phyloP scores from a whole-genome alignment of 2,888 invertebrate genomes.

The Argynnis bischoffii region DNA sequence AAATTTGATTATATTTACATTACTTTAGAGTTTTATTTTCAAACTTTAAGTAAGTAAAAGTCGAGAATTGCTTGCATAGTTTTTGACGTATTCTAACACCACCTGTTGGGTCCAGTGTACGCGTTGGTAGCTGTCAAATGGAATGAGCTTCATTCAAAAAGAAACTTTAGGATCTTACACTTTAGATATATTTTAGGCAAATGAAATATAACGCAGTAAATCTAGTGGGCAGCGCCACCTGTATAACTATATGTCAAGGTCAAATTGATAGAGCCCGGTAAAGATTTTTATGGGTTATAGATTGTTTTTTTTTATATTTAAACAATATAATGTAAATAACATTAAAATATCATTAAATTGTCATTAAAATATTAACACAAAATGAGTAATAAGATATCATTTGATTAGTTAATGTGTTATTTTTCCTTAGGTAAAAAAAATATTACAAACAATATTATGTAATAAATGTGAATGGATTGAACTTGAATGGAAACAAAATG shows the following conservation, averaged over 20 bases:
- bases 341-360: neutral
- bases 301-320: slow-evolving; percentile 14
- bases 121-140: slow-evolving; percentile 40
- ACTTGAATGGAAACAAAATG: too few species aligned
- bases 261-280: slow-evolving; percentile 36
- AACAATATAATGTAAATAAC: neutral
- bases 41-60: slow-evolving; percentile 6
- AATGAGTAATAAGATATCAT: too few species aligned
- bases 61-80: slow-evolving; percentile 35
- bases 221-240: slow-evolving; percentile 42
- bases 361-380: neutral
- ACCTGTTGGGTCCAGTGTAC: slow-evolving; percentile 45
- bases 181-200: slow-evolving; percentile 19
- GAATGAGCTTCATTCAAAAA: slow-evolving; percentile 4
- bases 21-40: neutral
- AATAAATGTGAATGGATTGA: too few species aligned
- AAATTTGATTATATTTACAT: neutral
- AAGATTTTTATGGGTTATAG: slow-evolving; percentile 28
- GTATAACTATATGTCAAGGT: slow-evolving; percentile 39
- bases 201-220: slow-evolving; percentile 8
- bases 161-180: neutral
- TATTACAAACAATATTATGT: too few species aligned
- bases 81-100: slow-evolving; percentile 34
- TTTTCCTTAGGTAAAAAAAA: too few species aligned
- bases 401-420: too few species aligned